phyloP scores from a whole-genome alignment of 2,113 vertebrate genomes.

The Aphyosemion australe region DNA sequence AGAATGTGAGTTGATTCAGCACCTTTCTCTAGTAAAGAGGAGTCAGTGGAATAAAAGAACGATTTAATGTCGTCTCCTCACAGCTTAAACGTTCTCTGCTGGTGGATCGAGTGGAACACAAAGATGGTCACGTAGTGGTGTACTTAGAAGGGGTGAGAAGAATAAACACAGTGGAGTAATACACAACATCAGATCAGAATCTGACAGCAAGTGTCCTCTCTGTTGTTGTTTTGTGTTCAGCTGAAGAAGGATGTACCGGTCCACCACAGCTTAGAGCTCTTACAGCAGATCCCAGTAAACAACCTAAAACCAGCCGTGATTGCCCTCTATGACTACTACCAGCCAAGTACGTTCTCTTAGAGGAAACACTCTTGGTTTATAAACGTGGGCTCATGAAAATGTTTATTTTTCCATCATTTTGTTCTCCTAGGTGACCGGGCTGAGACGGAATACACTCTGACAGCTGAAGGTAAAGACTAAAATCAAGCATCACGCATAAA shows the following conservation, averaged over 20 bases:
- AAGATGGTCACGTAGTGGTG: constrained; percentile 59
- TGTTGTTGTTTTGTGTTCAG: constrained; percentile 37
- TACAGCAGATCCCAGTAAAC: constrained; percentile 72
- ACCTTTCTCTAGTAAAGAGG: too few species aligned
- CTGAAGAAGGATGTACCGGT: constrained; percentile 26
- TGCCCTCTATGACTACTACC: constrained; percentile 86
- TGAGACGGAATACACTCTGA: constrained; percentile 64
- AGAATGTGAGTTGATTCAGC: constrained; percentile 1
- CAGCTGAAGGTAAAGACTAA: constrained; percentile 27
- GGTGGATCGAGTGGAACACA: constrained; percentile 68
- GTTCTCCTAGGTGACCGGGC: constrained; percentile 65
- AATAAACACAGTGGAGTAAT: background rate
- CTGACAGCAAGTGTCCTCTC: background rate
- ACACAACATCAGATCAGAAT: background rate
- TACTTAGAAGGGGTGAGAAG: constrained; percentile 67
- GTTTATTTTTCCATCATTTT: background rate
- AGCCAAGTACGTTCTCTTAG: constrained; percentile 79
- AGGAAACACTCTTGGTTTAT: background rate
- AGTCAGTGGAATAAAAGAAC: too few species aligned
- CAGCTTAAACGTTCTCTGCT: constrained; percentile 42
- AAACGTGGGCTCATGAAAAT: background rate
- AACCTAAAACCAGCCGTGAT: constrained; percentile 83
- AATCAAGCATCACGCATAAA: background rate
- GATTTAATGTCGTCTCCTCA: background rate
- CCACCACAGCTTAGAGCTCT: constrained; percentile 63